Percentiles rank a stretch among this genome's conserved stretches.
Evolutionary conservation across 2,113 vertebrate species (phyloP).

Genomic region (Actenoides hombroni): DNA sequence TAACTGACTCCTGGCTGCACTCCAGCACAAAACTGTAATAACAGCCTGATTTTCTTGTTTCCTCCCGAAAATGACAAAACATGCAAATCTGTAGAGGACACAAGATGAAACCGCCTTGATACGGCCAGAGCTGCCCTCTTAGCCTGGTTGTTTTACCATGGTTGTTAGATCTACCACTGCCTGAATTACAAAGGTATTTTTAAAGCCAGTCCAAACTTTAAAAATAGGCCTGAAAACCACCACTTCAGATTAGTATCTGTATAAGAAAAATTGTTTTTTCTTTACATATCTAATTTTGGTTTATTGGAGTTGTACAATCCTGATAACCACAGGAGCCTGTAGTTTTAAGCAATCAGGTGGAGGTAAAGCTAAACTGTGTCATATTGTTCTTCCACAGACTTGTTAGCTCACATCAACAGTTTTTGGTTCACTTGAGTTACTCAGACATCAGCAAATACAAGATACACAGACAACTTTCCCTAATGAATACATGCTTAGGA

Average conservation of each 20-base stretch:
- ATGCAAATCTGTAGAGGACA: neutral
- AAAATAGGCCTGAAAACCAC: neutral
- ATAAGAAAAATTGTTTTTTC: neutral
- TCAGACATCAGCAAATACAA: neutral
- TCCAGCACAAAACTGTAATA: neutral
- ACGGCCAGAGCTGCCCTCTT: neutral
- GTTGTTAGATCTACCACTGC: neutral
- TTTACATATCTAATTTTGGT: neutral
- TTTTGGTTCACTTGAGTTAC: neutral
- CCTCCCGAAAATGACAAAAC: neutral
- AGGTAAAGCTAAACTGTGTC: neutral
- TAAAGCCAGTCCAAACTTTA: neutral
- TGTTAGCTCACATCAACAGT: neutral
- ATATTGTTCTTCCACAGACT: neutral
- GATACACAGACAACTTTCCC: neutral
- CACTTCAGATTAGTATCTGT: neutral
- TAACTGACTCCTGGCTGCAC: neutral
- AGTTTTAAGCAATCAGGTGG: neutral
- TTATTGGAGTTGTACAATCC: neutral
- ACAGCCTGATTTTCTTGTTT: neutral
- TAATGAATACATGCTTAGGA: neutral
- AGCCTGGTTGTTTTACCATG: neutral
- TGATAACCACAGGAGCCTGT: neutral
- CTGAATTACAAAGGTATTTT: neutral
- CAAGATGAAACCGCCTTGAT: neutral